Evolutionary conservation across 35 echinoderm and acorn worm species (phyloP), one percentile per base, ranked within the genome.

Genomic region (Acanthaster planci): DNA sequence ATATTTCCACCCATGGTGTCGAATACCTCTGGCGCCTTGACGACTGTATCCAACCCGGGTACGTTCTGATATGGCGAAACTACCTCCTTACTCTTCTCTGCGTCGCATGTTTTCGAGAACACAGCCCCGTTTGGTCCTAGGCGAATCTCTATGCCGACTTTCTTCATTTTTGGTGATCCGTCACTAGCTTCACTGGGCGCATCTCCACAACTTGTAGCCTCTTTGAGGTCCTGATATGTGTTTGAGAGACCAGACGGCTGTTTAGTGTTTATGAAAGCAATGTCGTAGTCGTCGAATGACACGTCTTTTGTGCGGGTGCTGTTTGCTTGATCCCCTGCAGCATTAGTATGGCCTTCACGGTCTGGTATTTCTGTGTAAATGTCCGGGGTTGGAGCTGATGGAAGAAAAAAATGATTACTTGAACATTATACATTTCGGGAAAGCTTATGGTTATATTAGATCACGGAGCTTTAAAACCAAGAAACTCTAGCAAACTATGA

Each of bases 361-460:
- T 35, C 64, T 1, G 29, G 64, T 72, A 72, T 72, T 29, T 72
- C 64, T 21, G 64, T 29, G n/a, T 72, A 72, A 34, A 72, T 72
- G 64, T 72, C 64, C 8, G 64, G 64, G 9, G 23, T 29, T 35
- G 64, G 64, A 30, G 18, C 64, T 72, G 64, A 34, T 29, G 60
- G 23, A 26, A 29, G 22, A 72, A 60, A 4, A 47, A 47, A 4
- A 47, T 47, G 4, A 47, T 47, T 12, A 47, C 4, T 6, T 47
- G 4, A 47, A 4, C 4, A 47, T 47, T 12, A 47, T 47, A 6
- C 12, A 6, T 47, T 47, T 47, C 12, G 4, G 42, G 42, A 6
- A 47, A 47, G 4, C 4, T 4, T 6, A 4, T 47, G 12, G 42
- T 47, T 12, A 12, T 47, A 4, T 6, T 4, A 47, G 42, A 47